These are phyloP conservation scores for Caenorhabditis elegans DNA, from an alignment of 1,140 invertebrate genomes.

Conservation along the genomic window WBcel235 BX284603.4:6262501-6263000, in stretches of 20 bases:
- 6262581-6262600: not conserved
- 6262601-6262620: constrained; percentile 8
- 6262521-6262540: not conserved
- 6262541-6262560: not conserved
- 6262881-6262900: not conserved
- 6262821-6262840: not conserved
- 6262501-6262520: not conserved
- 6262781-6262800: not conserved
- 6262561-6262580: not conserved
- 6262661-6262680: not conserved
- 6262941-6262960: not conserved
- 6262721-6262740: not conserved
- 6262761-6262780: not conserved
- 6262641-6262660: not conserved
- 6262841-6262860: not conserved
- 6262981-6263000: not conserved
- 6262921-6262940: not conserved
- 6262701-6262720: constrained; percentile 11
- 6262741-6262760: not conserved
- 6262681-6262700: not conserved
- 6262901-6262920: not conserved
- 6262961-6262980: not conserved
- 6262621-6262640: not conserved
- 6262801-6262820: constrained; percentile 6
- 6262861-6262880: not conserved